These are phyloP conservation scores for Cinara cedri DNA, from an alignment of 2,888 invertebrate genomes.

Conservation along the genomic window DNA sequence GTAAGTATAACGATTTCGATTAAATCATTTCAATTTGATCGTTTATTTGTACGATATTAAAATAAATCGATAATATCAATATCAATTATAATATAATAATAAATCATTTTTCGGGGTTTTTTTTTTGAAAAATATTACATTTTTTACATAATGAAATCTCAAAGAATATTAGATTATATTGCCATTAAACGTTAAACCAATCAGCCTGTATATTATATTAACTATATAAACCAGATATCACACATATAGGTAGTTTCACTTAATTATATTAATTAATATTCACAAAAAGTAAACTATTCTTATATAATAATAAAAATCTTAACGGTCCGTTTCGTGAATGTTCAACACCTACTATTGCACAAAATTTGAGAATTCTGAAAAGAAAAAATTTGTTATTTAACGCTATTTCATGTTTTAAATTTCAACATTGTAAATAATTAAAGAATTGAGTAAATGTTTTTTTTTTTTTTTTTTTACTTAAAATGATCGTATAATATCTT, in stretches of 20 bases:
- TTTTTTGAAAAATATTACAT: neutral
- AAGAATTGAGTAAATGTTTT: neutral
- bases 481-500: slow-evolving; percentile 30
- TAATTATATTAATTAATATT: too few species aligned
- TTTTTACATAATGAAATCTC: neutral
- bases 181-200: neutral
- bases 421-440: neutral
- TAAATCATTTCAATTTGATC: too few species aligned
- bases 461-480: too few species aligned
- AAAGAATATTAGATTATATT: neutral
- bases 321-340: neutral
- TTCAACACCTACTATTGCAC: slow-evolving; percentile 34
- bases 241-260: too few species aligned
- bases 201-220: neutral
- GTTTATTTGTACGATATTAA: too few species aligned
- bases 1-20: too few species aligned
- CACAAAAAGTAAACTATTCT: too few species aligned
- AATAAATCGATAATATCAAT: too few species aligned
- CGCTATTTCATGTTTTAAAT: neutral
- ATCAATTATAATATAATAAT: too few species aligned
- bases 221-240: neutral
- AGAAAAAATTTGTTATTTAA: too few species aligned
- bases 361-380: slow-evolving; percentile 52
- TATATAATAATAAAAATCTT: too few species aligned
- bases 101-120: too few species aligned